Evolutionary conservation across 2,888 invertebrate species (phyloP), one percentile per base, ranked within the genome.

Genomic region (Leptopilina drosophilae): DNA sequence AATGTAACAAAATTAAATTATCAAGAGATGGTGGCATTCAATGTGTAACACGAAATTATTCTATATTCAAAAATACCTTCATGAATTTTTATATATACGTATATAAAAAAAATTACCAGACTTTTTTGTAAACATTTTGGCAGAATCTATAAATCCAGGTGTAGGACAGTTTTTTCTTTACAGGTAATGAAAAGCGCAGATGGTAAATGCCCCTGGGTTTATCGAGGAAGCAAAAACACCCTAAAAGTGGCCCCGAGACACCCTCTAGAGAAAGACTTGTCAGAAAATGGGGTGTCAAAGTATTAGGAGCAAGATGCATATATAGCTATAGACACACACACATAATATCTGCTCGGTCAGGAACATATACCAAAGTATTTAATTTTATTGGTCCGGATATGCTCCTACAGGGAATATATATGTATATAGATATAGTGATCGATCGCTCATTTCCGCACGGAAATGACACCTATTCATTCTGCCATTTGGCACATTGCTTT

Each of bases 121-220:
- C 0, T 59, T 59, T 59, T 78, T 69, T 80, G 79, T 79, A 53
- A 80, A 73, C 53, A 33, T 73, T 73, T 33, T 56, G n/a, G 4
- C 56, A 73, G 73, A 73, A 53, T 20, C 85, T 81, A 84, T 83
- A 80, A 81, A 83, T 87, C 89, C 88, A 88, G 87, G 88, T 88
- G 88, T 76, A 77, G 80, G 81, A 80, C 77, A 78, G 84, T 83
- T 65, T 33, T 33, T 33, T 33, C 33, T 33, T 33, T 73, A 80
- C 84, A 85, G 86, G 85, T 86, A 86, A 81, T 78, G 76, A 83
- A 83, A 85, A 79, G 87, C 89, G 87, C 89, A 90, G 90, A 89
- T 89, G 89, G 88, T 83, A 85, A 82, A 85, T 87, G 86, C 87
- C 86, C 87, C 86, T 80, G 84, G 85, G 84, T 87, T 83, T 82